Percentiles rank a stretch among this genome's conserved stretches.
Conservation (phyloP, 2,797 vertebrate genomes). For the Cuculus canorus region DNA sequence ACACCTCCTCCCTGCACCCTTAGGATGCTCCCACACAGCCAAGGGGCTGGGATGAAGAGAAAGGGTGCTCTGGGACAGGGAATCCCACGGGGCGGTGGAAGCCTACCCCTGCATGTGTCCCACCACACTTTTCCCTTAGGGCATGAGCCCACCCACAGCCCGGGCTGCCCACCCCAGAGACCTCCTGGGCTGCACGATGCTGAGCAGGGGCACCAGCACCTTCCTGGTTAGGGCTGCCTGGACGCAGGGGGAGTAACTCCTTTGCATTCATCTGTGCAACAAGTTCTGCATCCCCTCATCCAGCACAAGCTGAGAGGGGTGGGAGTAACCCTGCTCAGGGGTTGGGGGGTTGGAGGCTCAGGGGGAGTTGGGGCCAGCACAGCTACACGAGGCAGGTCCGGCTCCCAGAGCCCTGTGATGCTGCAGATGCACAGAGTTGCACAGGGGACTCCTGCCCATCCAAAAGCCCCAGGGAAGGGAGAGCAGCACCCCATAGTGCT, state of each 20-base stretch:
- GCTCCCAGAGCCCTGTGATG: not conserved
- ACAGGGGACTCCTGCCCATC: not conserved
- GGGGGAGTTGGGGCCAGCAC: not conserved
- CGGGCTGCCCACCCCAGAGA: accelerated
- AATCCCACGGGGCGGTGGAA: not conserved
- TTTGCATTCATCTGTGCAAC: accelerated
- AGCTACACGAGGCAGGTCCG: not conserved
- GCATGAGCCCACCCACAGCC: not conserved
- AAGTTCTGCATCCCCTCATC: not conserved
- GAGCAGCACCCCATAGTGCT: not conserved
- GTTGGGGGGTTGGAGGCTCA: too few relatives aligned
- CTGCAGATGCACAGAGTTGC: not conserved
- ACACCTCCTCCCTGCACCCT: not conserved
- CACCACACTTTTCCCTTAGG: not conserved
- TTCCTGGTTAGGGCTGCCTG: not conserved
- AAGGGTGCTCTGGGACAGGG: not conserved
- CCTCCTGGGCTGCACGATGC: not conserved
- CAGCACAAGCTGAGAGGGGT: not conserved
- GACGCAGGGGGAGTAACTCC: not conserved
- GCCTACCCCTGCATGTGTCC: not conserved
- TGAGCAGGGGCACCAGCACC: not conserved
- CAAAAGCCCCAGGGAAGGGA: accelerated
- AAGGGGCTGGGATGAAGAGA: not conserved
- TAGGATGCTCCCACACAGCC: not conserved
- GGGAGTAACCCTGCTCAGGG: too few relatives aligned